Base-by-base conservation (phyloP, 1,140 invertebrate genomes). In the Antheraea pernyi region DNA sequence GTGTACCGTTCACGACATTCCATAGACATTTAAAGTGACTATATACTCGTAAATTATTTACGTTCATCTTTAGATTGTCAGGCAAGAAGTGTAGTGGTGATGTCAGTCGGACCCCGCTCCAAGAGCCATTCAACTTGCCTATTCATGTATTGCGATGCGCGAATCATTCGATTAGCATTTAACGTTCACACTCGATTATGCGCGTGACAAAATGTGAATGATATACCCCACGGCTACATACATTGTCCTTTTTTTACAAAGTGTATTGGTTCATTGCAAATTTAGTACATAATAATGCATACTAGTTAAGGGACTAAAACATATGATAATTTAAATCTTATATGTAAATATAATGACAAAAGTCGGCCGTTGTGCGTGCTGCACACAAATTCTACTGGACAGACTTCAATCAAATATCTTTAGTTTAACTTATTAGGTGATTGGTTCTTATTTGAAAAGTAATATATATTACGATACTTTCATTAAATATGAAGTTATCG, bases 131-230 rank as follows among this genome's bases (percentile, higher is more conserved):
- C 71, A 71, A 69, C 78, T 82, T 7, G 39, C 39, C 39, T 42
- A 42, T 42, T 42, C 39, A 42, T 42, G 74, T 72, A 79, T 69
- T 69, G 48, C 66, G 69, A 70, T 70, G 72, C 74, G 80, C 74
- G 70, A 75, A 77, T 77, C 77, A 85, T 83, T 82, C 77, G 79
- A 85, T 85, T 85, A 84, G 73, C 76, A 77, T 81, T 70, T 63
- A 65, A 30, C 48, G 37, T 67, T 75, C 68, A 65, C 76, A 78
- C 76, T 63, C 73, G 70, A 75, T 72, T 76, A 78, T 73, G 68
- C n/a, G 71, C 72, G 74, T 80, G 68, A 70, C 73, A 36, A 72
- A 72, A 76, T 67, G 46, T 65, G 46, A 68, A 53, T 53, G 11
- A 53, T 53, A 53, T 53, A 53, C 46, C 6, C 46, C 16, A n/a